Base-by-base conservation (phyloP, 2,113 vertebrate species). In the Charina bottae region DNA sequence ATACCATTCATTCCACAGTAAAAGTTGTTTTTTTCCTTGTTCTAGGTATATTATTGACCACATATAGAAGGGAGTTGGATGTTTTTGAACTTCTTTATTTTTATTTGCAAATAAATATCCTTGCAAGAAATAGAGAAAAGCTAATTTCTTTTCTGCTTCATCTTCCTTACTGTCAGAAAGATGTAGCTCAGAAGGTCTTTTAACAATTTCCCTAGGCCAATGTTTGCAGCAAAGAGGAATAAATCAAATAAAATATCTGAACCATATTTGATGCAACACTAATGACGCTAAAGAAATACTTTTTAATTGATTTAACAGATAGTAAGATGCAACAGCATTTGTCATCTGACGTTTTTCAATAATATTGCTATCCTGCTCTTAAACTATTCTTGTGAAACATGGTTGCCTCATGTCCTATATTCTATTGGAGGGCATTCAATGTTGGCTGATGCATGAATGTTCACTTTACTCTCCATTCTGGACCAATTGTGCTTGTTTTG, bases 241-340 rank as follows among this genome's bases (percentile, higher is more conserved):
- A 83, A 90, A 84, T 87, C 68, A 90, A 83, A 88, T 28, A 60
- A 19, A 84, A 83, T 26, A 17, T 84, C n/a, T 87, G 89, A 93
- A 84, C 33, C 33, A 88, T 93, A 83, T 88, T 93, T 90, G 56
- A 88, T 88, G 85, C 87, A 56, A 28, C 24, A 83, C 58, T 84
- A 90, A 93, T 64, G 68, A 93, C 26, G 54, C 37, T 53, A 93
- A 90, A 90, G 68, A 46, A 88, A 88, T 64, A 55, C 55, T 64
- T 87, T 90, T 46, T 42, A 12, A 90, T 92, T 90, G 19, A 87
- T 90, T 62, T 86, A 78, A 49, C 8, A 60, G 37, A 15, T 8
- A 64, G 33, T 56, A 23, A 56, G 24, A 84, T 64, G 58, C 49
- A 24, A 26, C 28, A 64, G 19, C 37, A 55, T 10, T 42, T 62